A percentile compares a stretch with the other conserved stretches of the same genome.
These are phyloP conservation scores for Pseudachorutes palmiensis DNA, from an alignment of 1,140 invertebrate genomes.

Conservation along the genomic window DNA sequence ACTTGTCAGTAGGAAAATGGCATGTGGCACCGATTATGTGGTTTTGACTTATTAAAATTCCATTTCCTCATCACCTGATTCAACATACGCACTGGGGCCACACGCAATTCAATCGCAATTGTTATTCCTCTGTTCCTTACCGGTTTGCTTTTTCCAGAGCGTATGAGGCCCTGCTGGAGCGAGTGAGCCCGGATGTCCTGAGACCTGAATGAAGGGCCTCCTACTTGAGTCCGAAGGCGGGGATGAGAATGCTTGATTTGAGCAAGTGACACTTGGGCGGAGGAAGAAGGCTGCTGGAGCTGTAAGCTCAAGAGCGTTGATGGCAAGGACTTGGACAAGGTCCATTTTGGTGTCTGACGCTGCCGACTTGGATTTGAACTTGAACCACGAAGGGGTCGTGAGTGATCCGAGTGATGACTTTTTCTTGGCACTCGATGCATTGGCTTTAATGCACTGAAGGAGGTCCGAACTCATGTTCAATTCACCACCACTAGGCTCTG, in stretches of 20 bases:
- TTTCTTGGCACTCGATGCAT: background rate
- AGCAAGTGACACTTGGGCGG: background rate
- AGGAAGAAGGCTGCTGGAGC: slow-evolving; percentile 6
- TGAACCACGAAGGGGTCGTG: background rate
- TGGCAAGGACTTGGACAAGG: slow-evolving; percentile 1
- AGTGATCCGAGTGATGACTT: background rate
- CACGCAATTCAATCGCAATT: background rate
- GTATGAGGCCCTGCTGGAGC: background rate
- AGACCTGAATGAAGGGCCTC: slow-evolving; percentile 4
- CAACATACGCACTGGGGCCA: no score
- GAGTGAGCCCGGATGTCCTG: slow-evolving; percentile 1
- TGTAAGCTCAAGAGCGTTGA: background rate
- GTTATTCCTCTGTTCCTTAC: background rate
- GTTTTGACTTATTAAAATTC: no score
- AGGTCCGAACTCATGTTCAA: slow-evolving; percentile 1
- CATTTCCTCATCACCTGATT: no score
- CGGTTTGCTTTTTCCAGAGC: background rate
- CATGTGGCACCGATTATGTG: no score
- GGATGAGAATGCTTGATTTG: background rate
- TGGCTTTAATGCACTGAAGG: background rate
- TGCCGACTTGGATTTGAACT: background rate
- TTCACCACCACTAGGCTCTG: background rate
- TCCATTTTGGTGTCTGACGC: background rate
- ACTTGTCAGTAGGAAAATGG: no score
- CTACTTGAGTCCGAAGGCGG: background rate